phyloP scores from a whole-genome alignment of 2,888 invertebrate species.

The Synanthedon myopaeformis region DNA sequence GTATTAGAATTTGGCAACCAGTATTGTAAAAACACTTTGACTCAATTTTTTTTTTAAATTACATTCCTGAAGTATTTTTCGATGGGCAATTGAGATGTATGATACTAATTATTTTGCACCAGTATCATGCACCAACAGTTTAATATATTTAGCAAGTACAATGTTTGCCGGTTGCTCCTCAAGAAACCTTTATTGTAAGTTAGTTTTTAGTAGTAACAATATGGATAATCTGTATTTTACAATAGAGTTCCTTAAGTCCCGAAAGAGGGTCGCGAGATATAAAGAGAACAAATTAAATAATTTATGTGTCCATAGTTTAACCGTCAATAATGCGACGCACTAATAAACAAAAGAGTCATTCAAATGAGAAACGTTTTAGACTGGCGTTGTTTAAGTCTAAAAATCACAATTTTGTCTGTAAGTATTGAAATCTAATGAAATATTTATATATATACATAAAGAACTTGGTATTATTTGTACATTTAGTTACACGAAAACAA shows the following conservation, averaged over 20 bases:
- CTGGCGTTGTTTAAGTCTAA: not conserved
- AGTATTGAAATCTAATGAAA: not conserved
- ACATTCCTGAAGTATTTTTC: not conserved
- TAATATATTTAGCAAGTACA: slow-evolving; percentile 40
- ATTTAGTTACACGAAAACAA: slow-evolving; percentile 40
- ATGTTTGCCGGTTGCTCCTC: slow-evolving; percentile 39
- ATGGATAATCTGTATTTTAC: slow-evolving; percentile 1
- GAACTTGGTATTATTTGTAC: slow-evolving; percentile 26
- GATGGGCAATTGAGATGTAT: not conserved
- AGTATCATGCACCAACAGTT: not conserved
- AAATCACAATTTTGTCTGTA: not conserved
- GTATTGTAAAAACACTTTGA: slow-evolving; percentile 20
- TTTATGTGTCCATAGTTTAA: slow-evolving; percentile 21
- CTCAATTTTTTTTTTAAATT: not conserved
- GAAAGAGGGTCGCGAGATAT: slow-evolving; percentile 16
- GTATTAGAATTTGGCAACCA: slow-evolving; percentile 23
- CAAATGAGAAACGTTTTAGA: not conserved
- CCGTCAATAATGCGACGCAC: not conserved
- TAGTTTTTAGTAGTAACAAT: slow-evolving; percentile 32
- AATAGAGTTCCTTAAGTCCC: slow-evolving; percentile 23
- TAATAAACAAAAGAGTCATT: not conserved
- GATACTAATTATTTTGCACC: not conserved
- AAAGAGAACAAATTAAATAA: slow-evolving; percentile 33
- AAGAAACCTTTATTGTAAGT: slow-evolving; percentile 45
- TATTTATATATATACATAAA: not conserved